Base-by-base conservation (phyloP, 1,140 invertebrate genomes). In the Eriocheir sinensis region DNA sequence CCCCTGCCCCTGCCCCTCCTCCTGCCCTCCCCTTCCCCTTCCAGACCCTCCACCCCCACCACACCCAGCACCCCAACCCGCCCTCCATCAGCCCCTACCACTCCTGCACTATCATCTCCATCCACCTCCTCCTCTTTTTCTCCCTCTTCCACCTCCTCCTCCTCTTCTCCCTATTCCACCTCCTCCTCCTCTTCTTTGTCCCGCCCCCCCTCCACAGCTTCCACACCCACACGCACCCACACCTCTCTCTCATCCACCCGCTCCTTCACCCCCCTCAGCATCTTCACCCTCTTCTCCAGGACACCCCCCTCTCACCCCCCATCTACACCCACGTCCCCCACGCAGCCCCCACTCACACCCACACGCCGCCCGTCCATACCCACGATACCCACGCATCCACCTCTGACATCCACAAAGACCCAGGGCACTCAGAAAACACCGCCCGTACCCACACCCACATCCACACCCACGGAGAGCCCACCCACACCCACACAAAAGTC, bases 1-100 rank as follows among this genome's bases (percentile, higher is more conserved):
- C 36, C 88, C 53, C 34, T 94, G 30, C 93, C 93, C 15, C 6
- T 60, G n/a, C 85, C 40, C n/a, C 93, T 94, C 60, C 27, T 81
- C 38, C 60, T 90, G 17, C 88, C 93, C 86, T 27, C 91, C 12
- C 27, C 85, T n/a, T 9, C 81, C 15, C 53, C 79, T 38, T 41
- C 30, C 0, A 38, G 34, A 27, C 91, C 79, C 80, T 40, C 79
- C 40, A 15, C 91, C 0, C 48, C 91, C 3, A 15, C 40, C 32
- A 48, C 91, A 53, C 92, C 44, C 48, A 40, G 32, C 17, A 83
- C 85, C 27, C 79, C 85, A 44, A 88, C 32, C 9, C 32, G 48
- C 27, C 81, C 92, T 2, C 21, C 34, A 34, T 36, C 36, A 0
- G n/a, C 85, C 2, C 85, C 85, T 6, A 41, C 38, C 21, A 92